phyloP scores from a whole-genome alignment of 2,888 invertebrate genomes.

The Hanleya hanleyi region DNA sequence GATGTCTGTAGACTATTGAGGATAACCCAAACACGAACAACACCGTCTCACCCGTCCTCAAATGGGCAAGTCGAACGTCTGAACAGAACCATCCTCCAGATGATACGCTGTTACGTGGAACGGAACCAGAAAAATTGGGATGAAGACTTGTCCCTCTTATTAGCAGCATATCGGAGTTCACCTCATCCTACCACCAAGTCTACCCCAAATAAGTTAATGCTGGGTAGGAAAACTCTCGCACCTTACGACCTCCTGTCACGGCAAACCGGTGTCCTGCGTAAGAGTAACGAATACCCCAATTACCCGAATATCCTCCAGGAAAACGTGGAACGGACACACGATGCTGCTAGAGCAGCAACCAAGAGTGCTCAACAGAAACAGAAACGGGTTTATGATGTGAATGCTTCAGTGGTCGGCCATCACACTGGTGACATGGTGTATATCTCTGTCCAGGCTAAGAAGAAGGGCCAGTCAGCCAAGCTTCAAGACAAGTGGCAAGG shows the following conservation, averaged over 20 bases:
- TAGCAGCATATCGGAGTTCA: slow-evolving; percentile 12
- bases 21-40: slow-evolving; percentile 17
- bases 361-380: neutral
- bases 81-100: slow-evolving; percentile 22
- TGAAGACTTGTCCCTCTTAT: neutral
- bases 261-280: neutral
- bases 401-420: neutral
- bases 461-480: neutral
- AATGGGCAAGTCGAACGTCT: slow-evolving; percentile 21
- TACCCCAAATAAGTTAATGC: slow-evolving; percentile 19
- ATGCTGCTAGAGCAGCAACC: neutral
- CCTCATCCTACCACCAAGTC: slow-evolving; percentile 11
- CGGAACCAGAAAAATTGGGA: slow-evolving; percentile 22
- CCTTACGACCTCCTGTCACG: slow-evolving; percentile 20
- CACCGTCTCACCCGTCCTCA: slow-evolving; percentile 20
- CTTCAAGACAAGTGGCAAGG: slow-evolving; percentile 1
- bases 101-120: slow-evolving; percentile 26
- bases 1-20: slow-evolving; percentile 18
- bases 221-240: slow-evolving; percentile 9
- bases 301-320: neutral
- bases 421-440: neutral
- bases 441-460: neutral
- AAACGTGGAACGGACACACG: neutral
- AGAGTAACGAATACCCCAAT: neutral
- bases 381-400: neutral